These are phyloP conservation scores for Gallinago stenura DNA, from an alignment of 2,797 vertebrate genomes.

Conservation along the genomic window DNA sequence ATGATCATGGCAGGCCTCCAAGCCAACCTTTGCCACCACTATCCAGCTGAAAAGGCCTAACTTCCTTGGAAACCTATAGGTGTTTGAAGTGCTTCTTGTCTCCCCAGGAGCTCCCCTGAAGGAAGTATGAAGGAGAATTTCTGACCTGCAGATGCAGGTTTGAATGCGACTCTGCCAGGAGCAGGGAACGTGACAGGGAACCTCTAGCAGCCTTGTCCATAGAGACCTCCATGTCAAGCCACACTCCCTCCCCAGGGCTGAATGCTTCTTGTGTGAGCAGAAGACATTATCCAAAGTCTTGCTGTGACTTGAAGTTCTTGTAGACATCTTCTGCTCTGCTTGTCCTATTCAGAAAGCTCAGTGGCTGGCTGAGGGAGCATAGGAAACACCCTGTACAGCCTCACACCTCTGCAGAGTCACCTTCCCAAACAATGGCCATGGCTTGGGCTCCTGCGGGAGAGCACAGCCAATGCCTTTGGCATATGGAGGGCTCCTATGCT, in stretches of 20 bases:
- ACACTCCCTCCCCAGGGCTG: background rate
- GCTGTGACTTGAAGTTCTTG: background rate
- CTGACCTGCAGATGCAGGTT: background rate
- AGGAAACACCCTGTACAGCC: background rate
- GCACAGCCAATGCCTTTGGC: background rate
- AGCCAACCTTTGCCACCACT: background rate
- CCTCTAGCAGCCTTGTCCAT: background rate
- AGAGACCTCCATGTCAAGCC: background rate
- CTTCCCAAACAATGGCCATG: background rate
- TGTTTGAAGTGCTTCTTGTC: background rate
- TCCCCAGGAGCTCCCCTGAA: background rate
- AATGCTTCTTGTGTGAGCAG: background rate
- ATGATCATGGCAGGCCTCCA: background rate
- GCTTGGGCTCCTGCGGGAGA: background rate
- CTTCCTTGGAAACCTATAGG: background rate
- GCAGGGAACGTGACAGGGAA: background rate
- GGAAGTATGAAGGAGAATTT: background rate
- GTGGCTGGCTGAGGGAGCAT: background rate
- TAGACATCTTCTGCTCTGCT: too few species aligned
- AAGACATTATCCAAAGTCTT: background rate
- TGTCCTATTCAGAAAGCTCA: background rate
- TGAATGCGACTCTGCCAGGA: background rate
- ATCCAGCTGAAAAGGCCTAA: background rate
- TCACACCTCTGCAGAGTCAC: background rate
- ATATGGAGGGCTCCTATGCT: too few species aligned